phyloP scores from a whole-genome alignment of 2,888 invertebrate species.

The Orthosia incerta region DNA sequence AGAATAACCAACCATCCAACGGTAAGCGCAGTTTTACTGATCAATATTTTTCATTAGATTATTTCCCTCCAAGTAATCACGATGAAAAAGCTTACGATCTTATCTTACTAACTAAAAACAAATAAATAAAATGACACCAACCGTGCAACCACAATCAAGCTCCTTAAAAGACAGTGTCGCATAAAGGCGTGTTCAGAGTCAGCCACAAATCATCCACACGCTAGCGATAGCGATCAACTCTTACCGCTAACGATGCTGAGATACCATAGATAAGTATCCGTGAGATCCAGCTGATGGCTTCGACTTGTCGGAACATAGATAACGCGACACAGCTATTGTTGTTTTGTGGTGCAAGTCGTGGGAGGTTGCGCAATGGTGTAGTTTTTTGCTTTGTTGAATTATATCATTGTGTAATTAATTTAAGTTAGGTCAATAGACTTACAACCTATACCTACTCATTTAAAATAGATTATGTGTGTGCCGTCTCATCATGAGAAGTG shows the following conservation, averaged over 20 bases:
- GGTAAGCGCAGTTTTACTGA: background rate
- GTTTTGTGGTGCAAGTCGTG: conserved; percentile 37
- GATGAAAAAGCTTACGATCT: background rate
- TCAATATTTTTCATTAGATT: background rate
- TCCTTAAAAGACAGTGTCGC: conserved; percentile 34
- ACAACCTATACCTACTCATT: too few species aligned
- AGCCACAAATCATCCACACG: conserved; percentile 70
- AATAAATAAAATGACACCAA: conserved; percentile 15
- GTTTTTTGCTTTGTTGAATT: background rate
- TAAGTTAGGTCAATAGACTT: too few species aligned
- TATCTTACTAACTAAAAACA: background rate
- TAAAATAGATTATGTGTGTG: too few species aligned
- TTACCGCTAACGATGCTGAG: conserved; percentile 67
- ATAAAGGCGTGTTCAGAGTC: conserved; percentile 55
- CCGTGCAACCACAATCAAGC: conserved; percentile 11
- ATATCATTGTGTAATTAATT: conserved; percentile 14
- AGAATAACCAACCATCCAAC: too few species aligned
- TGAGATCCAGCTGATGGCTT: conserved; percentile 64
- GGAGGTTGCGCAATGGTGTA: conserved; percentile 17
- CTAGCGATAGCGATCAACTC: conserved; percentile 67
- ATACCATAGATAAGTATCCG: conserved; percentile 65
- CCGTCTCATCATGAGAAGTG: too few species aligned
- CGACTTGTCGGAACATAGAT: conserved; percentile 57
- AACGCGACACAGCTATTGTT: conserved; percentile 58
- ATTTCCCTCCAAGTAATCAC: background rate